These are phyloP conservation scores for Odontamblyopus rebecca DNA, from an alignment of 2,797 vertebrate genomes.

Conservation along the genomic window DNA sequence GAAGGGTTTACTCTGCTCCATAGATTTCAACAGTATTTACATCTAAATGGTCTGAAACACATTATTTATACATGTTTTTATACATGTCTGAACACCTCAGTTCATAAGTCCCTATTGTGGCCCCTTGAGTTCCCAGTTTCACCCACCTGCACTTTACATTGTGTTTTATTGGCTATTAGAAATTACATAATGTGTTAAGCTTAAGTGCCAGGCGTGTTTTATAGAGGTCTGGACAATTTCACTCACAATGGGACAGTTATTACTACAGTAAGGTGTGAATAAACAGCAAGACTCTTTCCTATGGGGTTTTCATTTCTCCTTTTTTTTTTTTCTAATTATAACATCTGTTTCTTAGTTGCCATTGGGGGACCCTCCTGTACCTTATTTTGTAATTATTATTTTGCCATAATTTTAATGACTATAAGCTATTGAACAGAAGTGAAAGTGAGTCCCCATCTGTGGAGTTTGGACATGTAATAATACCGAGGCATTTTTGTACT, in stretches of 20 bases:
- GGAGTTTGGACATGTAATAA: too few relatives aligned
- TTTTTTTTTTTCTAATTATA: neutral
- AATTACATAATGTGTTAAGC: conserved; percentile 1
- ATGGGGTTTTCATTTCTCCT: neutral
- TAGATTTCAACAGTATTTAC: too few relatives aligned
- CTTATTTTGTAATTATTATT: neutral
- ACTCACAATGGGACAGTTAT: neutral
- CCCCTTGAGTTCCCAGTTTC: neutral
- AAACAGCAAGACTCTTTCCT: neutral
- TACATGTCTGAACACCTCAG: neutral
- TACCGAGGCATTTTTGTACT: neutral
- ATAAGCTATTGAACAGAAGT: neutral
- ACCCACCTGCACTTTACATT: neutral
- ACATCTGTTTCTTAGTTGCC: neutral
- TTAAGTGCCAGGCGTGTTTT: neutral
- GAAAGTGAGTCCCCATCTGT: neutral
- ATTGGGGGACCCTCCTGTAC: neutral
- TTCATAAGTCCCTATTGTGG: neutral
- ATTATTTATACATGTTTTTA: neutral
- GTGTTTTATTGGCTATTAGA: neutral
- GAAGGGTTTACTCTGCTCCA: too few relatives aligned
- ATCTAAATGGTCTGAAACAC: neutral
- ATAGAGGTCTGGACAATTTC: conserved; percentile 4
- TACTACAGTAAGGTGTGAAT: neutral
- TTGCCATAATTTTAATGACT: too few relatives aligned